Conservation (phyloP, 2,888 invertebrate species). For the Suillia variegata region DNA sequence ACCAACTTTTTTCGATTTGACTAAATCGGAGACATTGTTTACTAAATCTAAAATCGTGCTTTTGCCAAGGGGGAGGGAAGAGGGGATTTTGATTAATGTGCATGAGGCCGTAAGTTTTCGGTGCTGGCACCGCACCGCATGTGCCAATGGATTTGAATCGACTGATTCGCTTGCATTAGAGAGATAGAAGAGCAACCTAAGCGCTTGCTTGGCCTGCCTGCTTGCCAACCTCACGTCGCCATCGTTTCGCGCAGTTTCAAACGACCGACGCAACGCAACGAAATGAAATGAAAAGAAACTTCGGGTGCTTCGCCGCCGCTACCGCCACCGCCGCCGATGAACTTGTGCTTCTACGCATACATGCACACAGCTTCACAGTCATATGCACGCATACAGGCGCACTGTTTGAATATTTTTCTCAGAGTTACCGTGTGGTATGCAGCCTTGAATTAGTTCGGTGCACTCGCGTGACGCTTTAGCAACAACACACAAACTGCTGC, state of each 20-base stretch:
- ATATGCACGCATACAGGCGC: slow-evolving; percentile 23
- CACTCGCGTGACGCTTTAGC: slow-evolving; percentile 58
- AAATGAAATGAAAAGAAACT: not conserved
- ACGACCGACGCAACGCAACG: no score
- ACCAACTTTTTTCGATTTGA: no score
- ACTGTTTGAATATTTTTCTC: slow-evolving; percentile 27
- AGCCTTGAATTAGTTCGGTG: slow-evolving; percentile 63
- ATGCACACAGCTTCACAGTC: slow-evolving; percentile 22
- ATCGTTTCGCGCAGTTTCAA: no score
- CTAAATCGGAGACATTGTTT: no score
- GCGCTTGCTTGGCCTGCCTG: not conserved
- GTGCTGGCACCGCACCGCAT: no score
- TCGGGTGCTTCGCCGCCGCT: slow-evolving; percentile 1
- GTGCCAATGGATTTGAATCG: slow-evolving; percentile 1
- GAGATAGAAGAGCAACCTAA: slow-evolving; percentile 11
- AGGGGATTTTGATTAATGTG: no score
- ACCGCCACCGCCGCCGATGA: slow-evolving; percentile 29
- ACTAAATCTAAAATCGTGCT: no score
- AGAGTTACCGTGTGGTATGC: slow-evolving; percentile 57
- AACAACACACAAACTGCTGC: no score
- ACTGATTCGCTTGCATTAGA: slow-evolving; percentile 17
- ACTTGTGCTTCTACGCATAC: slow-evolving; percentile 46
- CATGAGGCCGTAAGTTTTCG: no score
- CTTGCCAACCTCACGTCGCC: not conserved
- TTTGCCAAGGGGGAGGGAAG: no score